Evolutionary conservation across 2,888 invertebrate genomes (phyloP).

Genomic region (Argyresthia goedartella): DNA sequence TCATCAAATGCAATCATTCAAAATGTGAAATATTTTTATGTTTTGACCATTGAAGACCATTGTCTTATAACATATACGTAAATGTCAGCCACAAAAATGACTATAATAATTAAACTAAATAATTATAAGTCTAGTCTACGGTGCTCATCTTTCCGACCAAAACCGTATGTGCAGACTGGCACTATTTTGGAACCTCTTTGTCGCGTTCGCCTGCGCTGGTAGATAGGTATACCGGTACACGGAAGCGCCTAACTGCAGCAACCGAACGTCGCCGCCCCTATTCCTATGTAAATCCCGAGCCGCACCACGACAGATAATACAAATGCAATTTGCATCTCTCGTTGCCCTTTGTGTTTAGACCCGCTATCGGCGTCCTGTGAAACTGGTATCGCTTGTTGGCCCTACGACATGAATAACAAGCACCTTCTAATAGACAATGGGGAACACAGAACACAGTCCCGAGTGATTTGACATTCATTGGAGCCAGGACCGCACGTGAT

Average conservation of each 20-base stretch:
- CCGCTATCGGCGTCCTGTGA: slow-evolving; percentile 18
- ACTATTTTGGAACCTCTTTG: too few species aligned
- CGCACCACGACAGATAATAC: slow-evolving; percentile 52
- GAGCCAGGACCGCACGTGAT: slow-evolving; percentile 10
- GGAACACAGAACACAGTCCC: slow-evolving; percentile 29
- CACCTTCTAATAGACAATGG: slow-evolving; percentile 33
- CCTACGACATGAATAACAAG: slow-evolving; percentile 36
- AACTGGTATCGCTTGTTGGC: slow-evolving; percentile 33
- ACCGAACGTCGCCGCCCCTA: slow-evolving; percentile 37
- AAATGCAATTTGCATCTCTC: slow-evolving; percentile 56
- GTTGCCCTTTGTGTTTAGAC: slow-evolving; percentile 46
- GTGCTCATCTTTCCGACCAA: too few species aligned
- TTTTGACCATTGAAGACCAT: too few species aligned
- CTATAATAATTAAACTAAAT: too few species aligned
- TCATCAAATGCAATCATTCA: too few species aligned
- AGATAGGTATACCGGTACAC: slow-evolving; percentile 2
- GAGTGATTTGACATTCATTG: slow-evolving; percentile 35
- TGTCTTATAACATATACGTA: too few species aligned
- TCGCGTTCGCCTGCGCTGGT: too few species aligned
- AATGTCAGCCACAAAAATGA: too few species aligned
- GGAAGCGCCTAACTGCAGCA: slow-evolving; percentile 44
- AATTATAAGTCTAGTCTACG: too few species aligned
- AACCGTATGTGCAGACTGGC: too few species aligned
- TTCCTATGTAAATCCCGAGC: slow-evolving; percentile 61
- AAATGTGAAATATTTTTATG: too few species aligned